Percentiles rank a stretch among this genome's conserved stretches.
Evolutionary conservation across 2,797 vertebrate species (phyloP).

Genomic region (Poeciliopsis presidionis): DNA sequence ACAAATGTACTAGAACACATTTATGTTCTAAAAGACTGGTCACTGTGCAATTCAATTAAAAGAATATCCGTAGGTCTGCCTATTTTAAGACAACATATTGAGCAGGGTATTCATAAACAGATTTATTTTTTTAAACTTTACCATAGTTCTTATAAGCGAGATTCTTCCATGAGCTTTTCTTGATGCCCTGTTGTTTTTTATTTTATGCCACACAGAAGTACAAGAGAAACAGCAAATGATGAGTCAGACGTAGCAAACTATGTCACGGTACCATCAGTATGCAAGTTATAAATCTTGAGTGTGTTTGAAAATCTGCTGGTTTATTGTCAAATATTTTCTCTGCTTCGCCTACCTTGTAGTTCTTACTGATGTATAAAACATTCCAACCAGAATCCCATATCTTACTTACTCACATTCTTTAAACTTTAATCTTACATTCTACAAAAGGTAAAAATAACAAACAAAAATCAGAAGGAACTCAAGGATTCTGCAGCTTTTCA

Average conservation of each 20-base stretch:
- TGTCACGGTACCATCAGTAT: background rate
- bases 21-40: background rate
- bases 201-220: background rate
- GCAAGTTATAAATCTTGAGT: background rate
- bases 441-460: background rate
- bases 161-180: background rate
- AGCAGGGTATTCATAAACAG: background rate
- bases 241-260: background rate
- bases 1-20: background rate
- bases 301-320: background rate
- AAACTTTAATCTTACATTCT: background rate
- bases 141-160: background rate
- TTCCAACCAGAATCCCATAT: background rate
- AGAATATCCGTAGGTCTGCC: background rate
- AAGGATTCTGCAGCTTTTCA: background rate
- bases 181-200: background rate
- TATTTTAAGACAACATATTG: background rate
- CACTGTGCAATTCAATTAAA: no score
- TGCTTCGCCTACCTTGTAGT: background rate
- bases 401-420: background rate
- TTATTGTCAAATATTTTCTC: background rate
- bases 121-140: background rate
- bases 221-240: background rate
- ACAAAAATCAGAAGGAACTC: background rate
- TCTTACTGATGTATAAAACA: constrained; percentile 1